These are phyloP conservation scores for Lethenteron reissneri DNA, from an alignment of 2,113 vertebrate genomes.

Conservation along the genomic window DNA sequence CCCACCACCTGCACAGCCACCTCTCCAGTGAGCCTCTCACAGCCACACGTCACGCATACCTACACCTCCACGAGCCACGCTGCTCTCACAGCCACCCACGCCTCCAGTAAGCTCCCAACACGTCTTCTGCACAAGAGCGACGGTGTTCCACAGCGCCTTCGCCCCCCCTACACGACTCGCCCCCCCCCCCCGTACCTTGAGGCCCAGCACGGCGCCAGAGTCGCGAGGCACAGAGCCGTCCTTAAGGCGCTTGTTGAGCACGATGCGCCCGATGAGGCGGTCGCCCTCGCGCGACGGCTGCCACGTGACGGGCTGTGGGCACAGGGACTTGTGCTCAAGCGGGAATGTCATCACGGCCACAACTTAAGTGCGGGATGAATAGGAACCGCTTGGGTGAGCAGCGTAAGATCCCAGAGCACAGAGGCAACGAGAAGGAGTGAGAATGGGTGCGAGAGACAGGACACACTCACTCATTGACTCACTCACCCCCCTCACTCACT, in stretches of 20 bases:
- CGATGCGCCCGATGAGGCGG: conserved; percentile 81
- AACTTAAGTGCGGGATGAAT: no score
- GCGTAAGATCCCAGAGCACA: no score
- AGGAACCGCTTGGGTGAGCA: no score
- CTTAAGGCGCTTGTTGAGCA: conserved; percentile 91
- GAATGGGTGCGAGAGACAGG: no score
- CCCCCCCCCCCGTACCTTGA: conserved; percentile 53
- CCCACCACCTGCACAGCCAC: conserved; percentile 53
- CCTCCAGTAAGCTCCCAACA: neutral
- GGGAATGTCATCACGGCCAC: no score
- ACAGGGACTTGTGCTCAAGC: no score
- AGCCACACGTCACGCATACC: no score
- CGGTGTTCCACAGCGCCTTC: neutral
- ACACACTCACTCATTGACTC: no score
- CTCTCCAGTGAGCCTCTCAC: no score
- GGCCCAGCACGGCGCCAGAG: conserved; percentile 89
- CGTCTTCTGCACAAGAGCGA: neutral
- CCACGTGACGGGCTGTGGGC: conserved; percentile 81
- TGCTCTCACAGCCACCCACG: neutral
- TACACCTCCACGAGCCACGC: no score
- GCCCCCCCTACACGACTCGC: neutral
- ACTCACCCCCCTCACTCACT: no score
- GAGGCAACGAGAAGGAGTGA: no score
- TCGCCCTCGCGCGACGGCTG: conserved; percentile 96
- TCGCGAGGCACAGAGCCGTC: conserved; percentile 90